Evolutionary conservation across 2,113 vertebrate genomes (phyloP).

Genomic region (Chamaea fasciata): DNA sequence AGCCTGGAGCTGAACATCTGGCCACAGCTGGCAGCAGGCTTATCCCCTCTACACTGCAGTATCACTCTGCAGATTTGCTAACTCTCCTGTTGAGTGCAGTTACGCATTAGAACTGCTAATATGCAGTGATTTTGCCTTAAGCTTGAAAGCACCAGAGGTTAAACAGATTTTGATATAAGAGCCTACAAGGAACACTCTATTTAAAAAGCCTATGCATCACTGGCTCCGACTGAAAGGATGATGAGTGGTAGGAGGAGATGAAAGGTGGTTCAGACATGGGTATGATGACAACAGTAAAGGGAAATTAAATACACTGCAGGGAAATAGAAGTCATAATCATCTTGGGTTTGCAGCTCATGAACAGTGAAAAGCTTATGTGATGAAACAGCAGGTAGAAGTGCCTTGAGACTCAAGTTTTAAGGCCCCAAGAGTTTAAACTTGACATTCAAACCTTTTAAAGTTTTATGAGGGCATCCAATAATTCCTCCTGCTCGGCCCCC

Average conservation of each 20-base stretch:
- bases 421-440: constrained; percentile 48
- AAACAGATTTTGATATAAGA: constrained; percentile 73
- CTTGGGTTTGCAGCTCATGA: constrained; percentile 66
- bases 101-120: constrained; percentile 48
- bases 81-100: constrained; percentile 52
- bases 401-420: constrained; percentile 57
- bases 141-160: constrained; percentile 67
- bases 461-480: constrained; percentile 67
- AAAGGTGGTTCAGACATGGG: constrained; percentile 66
- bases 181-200: constrained; percentile 68
- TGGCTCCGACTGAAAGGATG: constrained; percentile 65
- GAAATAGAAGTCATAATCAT: constrained; percentile 69
- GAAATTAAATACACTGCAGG: constrained; percentile 71
- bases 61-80: constrained; percentile 45
- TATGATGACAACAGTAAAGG: constrained; percentile 67
- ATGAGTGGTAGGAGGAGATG: constrained; percentile 69
- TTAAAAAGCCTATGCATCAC: constrained; percentile 68
- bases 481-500: background rate
- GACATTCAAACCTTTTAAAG: constrained; percentile 62
- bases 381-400: constrained; percentile 55
- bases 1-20: background rate
- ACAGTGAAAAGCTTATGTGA: constrained; percentile 64
- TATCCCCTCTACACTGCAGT: background rate
- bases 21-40: background rate
- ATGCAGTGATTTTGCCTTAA: constrained; percentile 52